Base-by-base conservation (phyloP, 1,140 invertebrate genomes). In the Tetragnatha versicolor region DNA sequence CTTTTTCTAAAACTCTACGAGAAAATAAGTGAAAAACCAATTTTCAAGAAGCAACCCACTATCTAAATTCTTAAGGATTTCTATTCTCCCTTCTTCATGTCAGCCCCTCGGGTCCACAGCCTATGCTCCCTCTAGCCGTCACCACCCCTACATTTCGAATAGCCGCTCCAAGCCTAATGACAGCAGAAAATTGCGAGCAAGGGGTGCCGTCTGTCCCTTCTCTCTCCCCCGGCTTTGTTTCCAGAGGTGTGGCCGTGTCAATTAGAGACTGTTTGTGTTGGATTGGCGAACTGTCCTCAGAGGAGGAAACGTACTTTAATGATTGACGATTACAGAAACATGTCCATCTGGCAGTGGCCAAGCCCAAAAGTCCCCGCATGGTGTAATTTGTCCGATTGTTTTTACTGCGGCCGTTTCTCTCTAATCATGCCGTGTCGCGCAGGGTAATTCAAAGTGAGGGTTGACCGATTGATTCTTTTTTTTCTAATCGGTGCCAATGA, bases 311-410 rank as follows among this genome's bases (percentile, higher is more conserved):
- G 55, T 29, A 61, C 61, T n/a, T 73, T 73, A 73, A 73, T 73
- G 70, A 73, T 73, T 73, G 70, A 73, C 55, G 70, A 73, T 73
- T 73, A 61, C 55, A 60, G 70, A 73, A 73, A 73, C 70, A 73
- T 73, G 70, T 73, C 70, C 53, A 61, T 61, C 42, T 29, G 12
- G 12, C 1, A 37, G 22, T 31, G 55, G 27, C 70, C 70, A 73
- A 73, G 70, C 70, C 70, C 55, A 61, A n/a, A n/a, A n/a, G n/a
- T 68, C 37, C 70, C 70, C 69, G 51, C 55, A 47, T 73, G 3
- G 61, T 73, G 70, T 73, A 73, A 73, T 73, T 73, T 73, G 39
- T 73, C 22, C 37, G 29, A 61, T 61, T 73, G 70, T 73, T 73
- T 61, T 45, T 65, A 7, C 12, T 29, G 22, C 39, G 17, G 39